A percentile compares a stretch with the other conserved stretches of the same genome.
These are phyloP conservation scores for Varanus komodoensis DNA, from an alignment of 2,113 vertebrate species.

Conservation along the genomic window DNA sequence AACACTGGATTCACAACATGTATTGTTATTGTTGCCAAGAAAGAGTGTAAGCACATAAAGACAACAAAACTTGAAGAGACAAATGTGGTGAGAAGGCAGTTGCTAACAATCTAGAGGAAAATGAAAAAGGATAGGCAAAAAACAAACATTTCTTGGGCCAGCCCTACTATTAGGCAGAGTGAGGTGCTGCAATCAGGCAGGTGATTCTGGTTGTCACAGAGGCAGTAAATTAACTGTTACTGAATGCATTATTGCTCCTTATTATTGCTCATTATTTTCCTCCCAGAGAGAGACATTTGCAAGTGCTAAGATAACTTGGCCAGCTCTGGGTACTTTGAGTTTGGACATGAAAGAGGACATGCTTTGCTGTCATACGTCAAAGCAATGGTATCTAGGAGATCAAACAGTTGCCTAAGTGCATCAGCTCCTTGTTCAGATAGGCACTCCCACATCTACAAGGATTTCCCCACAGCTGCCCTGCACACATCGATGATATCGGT, in stretches of 20 bases:
- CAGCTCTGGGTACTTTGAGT: not conserved
- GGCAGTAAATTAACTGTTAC: not conserved
- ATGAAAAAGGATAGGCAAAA: not conserved
- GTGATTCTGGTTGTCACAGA: not conserved
- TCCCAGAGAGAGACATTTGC: not conserved
- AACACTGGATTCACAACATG: not conserved
- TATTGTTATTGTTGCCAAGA: not conserved
- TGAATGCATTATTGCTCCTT: not conserved
- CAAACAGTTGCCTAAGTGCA: not conserved
- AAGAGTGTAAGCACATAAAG: slow-evolving; percentile 2
- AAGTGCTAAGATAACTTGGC: not conserved
- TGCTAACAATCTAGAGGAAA: not conserved
- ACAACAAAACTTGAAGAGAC: slow-evolving; percentile 8
- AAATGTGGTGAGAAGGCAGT: not conserved
- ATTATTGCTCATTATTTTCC: not conserved
- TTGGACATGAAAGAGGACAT: not conserved
- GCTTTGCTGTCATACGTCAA: not conserved
- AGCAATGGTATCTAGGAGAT: not conserved
- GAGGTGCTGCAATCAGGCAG: not conserved
- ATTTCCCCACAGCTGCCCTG: not conserved
- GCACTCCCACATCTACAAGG: not conserved
- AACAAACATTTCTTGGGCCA: not conserved
- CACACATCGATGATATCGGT: not conserved
- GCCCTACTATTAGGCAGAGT: not conserved
- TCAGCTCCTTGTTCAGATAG: not conserved